Percentiles rank a stretch among this genome's conserved stretches.
These are phyloP conservation scores for Habroteleia sp. DNA, from an alignment of 2,888 invertebrate genomes.

Conservation along the genomic window DNA sequence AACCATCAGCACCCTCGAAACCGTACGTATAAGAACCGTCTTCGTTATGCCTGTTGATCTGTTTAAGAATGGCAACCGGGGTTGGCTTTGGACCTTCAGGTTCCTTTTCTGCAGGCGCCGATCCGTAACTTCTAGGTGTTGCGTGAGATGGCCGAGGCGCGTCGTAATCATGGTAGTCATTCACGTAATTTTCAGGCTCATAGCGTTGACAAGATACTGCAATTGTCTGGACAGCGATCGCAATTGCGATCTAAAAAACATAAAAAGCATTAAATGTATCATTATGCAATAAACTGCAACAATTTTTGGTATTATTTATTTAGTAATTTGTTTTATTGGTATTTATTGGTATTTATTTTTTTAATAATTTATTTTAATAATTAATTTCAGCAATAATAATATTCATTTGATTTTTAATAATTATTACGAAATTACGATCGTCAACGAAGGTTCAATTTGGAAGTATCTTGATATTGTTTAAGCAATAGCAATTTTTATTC, in stretches of 20 bases:
- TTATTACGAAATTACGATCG: no score
- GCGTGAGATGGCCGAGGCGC: slow-evolving; percentile 70
- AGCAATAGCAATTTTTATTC: neutral
- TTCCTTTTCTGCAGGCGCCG: slow-evolving; percentile 80
- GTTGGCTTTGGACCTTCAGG: slow-evolving; percentile 82
- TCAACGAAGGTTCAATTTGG: slow-evolving; percentile 13
- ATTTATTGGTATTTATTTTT: no score
- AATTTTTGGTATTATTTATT: neutral
- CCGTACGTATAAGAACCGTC: slow-evolving; percentile 96
- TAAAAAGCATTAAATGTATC: slow-evolving; percentile 19
- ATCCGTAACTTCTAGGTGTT: slow-evolving; percentile 82
- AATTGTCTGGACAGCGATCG: slow-evolving; percentile 55
- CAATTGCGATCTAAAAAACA: slow-evolving; percentile 63
- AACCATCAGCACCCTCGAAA: slow-evolving; percentile 92
- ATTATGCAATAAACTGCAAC: neutral
- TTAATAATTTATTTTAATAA: no score
- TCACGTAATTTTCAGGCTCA: slow-evolving; percentile 78
- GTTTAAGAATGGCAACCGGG: slow-evolving; percentile 91
- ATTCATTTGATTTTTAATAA: no score
- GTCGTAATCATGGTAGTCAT: slow-evolving; percentile 81
- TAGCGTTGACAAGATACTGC: slow-evolving; percentile 81
- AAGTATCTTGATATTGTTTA: slow-evolving; percentile 8
- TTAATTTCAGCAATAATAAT: no score
- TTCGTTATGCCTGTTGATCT: slow-evolving; percentile 94
- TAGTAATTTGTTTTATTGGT: neutral